Conservation (phyloP, 2,888 invertebrate genomes). For the Agapostemon virescens region DNA sequence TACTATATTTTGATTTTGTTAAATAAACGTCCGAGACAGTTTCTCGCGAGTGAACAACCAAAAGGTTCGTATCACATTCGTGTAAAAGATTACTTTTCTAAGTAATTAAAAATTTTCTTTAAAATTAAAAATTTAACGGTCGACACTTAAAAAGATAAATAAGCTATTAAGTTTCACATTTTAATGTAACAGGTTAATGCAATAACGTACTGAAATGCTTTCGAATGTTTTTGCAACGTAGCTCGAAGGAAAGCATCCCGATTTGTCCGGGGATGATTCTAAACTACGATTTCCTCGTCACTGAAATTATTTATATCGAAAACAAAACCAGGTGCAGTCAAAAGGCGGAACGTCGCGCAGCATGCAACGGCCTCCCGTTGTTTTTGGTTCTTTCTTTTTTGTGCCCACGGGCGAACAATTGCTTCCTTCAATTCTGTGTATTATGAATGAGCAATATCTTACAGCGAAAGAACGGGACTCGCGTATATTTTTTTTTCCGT, state of each 20-base stretch:
- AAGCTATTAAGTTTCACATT: too few species aligned
- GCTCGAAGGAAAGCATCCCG: neutral
- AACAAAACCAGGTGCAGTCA: neutral
- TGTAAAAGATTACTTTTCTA: too few species aligned
- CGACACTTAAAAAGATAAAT: too few species aligned
- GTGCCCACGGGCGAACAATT: neutral
- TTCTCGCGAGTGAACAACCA: too few species aligned
- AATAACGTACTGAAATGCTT: neutral
- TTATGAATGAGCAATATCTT: constrained; percentile 4
- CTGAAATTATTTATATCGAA: neutral
- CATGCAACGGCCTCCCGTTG: neutral
- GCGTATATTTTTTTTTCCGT: neutral
- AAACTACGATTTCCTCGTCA: neutral
- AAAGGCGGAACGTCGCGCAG: neutral
- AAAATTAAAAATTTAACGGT: too few species aligned
- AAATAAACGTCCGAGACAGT: too few species aligned
- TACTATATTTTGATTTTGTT: too few species aligned
- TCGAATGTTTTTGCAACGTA: neutral
- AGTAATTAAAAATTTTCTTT: too few species aligned
- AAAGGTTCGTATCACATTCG: too few species aligned
- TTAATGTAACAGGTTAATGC: too few species aligned
- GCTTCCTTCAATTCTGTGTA: neutral
- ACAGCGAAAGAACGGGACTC: neutral
- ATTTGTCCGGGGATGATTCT: neutral
- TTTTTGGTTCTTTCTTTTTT: neutral